Evolutionary conservation across 2,113 vertebrate species (phyloP), one percentile per base, ranked within the genome.

Genomic region (Anarrhichthys ocellatus): DNA sequence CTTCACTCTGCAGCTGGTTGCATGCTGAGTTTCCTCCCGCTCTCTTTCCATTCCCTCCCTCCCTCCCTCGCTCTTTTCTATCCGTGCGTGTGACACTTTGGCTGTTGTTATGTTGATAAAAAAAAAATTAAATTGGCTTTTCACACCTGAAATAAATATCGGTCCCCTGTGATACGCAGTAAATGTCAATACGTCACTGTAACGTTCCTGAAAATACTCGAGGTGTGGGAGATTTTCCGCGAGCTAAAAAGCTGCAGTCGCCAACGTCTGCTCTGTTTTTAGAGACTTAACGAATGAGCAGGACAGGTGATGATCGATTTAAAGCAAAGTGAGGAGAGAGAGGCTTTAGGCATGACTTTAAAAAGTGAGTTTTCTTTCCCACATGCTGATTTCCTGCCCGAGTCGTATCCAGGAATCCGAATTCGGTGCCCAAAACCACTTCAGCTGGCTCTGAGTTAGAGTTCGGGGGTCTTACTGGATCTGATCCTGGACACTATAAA

Each of bases 21-120:
- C 64, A 50, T 68, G 14, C 48, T 1, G 9, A 59, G n/a, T 73
- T 73, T 59, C 61, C 68, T 78, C 68, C 17, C 50, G 5, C 2
- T n/a, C 56, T 50, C 80, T 85, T 82, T 87, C 86, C 84, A 75
- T 82, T 86, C 56, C 14, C 88, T 90, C 83, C 80, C 14, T 48
- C 36, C 14, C 88, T 90, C 83, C 80, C 14, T 48, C 7, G 6
- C 15, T 58, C 36, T 8, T 24, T 67, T 71, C 24, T 59, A 71
- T 84, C 66, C 22, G 8, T 29, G 24, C 14, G 44, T 50, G 81
- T 80, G 73, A 82, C 88, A 80, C 56, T 67, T 44, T 65, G 42
- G 42, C 66, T 68, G 65, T 73, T 69, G 44, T 69, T 34, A 14
- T 18, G 62, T n/a, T 44, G 34, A 75, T 67, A 64, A 34, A 78